Conservation (phyloP, 2,888 invertebrate genomes). For the Pristionchus entomophagus region DNA sequence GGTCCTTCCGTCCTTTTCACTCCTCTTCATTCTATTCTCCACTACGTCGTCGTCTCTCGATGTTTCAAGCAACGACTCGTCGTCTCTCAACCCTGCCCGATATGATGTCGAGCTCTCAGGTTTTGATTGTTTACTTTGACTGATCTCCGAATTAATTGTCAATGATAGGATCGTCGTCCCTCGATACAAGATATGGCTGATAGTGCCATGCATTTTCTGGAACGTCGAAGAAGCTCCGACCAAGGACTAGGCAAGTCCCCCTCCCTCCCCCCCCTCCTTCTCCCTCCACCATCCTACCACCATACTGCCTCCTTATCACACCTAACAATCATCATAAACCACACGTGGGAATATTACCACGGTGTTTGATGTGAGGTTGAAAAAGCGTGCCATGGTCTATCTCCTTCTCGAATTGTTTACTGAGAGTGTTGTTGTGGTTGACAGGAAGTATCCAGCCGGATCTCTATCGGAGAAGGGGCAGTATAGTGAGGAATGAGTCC, state of each 20-base stretch:
- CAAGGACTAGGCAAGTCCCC: constrained; percentile 55
- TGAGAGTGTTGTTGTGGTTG: background rate
- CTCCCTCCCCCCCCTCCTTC: background rate
- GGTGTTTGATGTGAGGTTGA: background rate
- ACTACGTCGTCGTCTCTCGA: background rate
- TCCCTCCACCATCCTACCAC: background rate
- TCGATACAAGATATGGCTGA: constrained; percentile 55
- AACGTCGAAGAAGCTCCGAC: constrained; percentile 57
- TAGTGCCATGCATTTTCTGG: constrained; percentile 56
- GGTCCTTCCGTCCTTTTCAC: background rate
- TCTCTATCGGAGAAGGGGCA: constrained; percentile 60
- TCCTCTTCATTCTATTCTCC: background rate
- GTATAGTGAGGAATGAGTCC: constrained; percentile 52
- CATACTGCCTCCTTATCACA: background rate
- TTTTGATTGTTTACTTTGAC: background rate
- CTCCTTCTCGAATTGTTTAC: background rate
- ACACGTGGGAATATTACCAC: background rate
- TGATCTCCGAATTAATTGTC: background rate
- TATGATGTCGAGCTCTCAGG: constrained; percentile 5
- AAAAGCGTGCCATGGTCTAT: background rate
- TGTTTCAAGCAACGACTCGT: constrained; percentile 45
- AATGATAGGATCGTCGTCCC: constrained; percentile 46
- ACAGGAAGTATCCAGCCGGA: constrained; percentile 64
- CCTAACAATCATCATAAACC: background rate
- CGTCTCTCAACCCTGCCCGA: constrained; percentile 41